Base-by-base conservation (phyloP, 2,113 vertebrate genomes). In the Vireo altiloquus region DNA sequence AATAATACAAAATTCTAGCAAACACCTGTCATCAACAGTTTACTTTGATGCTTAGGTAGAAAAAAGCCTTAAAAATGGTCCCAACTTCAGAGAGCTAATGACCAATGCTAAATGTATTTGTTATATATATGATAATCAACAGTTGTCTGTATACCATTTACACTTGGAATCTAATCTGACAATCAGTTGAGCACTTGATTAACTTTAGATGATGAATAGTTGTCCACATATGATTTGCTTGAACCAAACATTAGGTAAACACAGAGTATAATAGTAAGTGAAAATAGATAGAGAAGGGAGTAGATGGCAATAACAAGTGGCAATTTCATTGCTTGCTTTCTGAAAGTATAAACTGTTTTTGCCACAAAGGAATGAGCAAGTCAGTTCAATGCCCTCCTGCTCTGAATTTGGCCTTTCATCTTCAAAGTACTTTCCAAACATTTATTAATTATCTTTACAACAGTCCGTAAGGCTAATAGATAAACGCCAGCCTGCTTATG, bases 381-480 rank as follows among this genome's bases (percentile, higher is more conserved):
- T 75, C n/a, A 64, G 14, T 75, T 85, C 2, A 6, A 18, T 88
- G 53, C 37, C 25, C 22, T 78, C 39, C 65, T 68, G 11, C 61
- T 25, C n/a, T 52, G 28, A 86, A 79, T 87, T 63, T 60, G 74
- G 87, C 46, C 61, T 91, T 94, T 92, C 59, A 90, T 89, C 90
- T 92, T 93, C 81, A 77, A 79, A 87, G 75, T 50, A 39, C 64
- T 86, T 91, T 95, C 49, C 57, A 89, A 94, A 50, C 72, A 40
- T 94, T 74, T 89, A 87, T 95, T 94, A 90, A 95, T 96, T 91
- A 96, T 77, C 93, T 95, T 92, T 92, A 89, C 84, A 85, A 69
- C 89, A 87, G 68, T 89, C 70, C 15, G 0, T 77, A 65, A 90
- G 60, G 83, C 46, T 90, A 72, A 70, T 63, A 93, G 94, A 90